Conservation (phyloP, 2,888 invertebrate genomes). For the Synergus laeviventris region DNA sequence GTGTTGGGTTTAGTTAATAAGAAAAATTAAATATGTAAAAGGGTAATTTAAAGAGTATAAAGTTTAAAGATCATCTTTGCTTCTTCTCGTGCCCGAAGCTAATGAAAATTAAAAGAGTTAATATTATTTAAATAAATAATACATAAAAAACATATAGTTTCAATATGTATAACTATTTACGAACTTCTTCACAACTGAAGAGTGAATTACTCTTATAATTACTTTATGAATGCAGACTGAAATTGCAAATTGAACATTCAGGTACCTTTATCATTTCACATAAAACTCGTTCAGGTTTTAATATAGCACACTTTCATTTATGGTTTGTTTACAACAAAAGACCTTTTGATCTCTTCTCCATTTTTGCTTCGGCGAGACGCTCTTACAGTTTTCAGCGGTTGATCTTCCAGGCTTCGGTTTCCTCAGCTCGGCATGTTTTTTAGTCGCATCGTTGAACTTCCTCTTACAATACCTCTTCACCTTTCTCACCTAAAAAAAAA, state of each 20-base stretch:
- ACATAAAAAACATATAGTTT: too few relatives aligned
- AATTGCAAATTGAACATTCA: not conserved
- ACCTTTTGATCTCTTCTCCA: not conserved
- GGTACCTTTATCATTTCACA: not conserved
- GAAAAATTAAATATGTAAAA: too few relatives aligned
- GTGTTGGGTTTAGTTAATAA: too few relatives aligned
- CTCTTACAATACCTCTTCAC: not conserved
- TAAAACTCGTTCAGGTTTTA: not conserved
- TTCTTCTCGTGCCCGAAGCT: too few relatives aligned
- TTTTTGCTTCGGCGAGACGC: not conserved
- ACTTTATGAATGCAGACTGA: not conserved
- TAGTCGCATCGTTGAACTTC: not conserved
- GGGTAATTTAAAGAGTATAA: too few relatives aligned
- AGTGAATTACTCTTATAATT: not conserved
- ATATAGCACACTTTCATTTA: not conserved
- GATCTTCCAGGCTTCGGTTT: not conserved
- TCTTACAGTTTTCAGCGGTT: not conserved
- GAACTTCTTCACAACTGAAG: too few relatives aligned
- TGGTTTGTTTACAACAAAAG: not conserved
- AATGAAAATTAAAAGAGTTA: too few relatives aligned
- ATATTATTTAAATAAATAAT: too few relatives aligned
- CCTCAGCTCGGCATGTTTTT: not conserved
- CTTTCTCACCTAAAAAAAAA: not conserved
- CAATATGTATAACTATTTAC: too few relatives aligned
- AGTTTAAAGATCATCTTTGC: too few relatives aligned